A percentile compares a stretch with the other conserved stretches of the same genome.
phyloP scores from a whole-genome alignment of 2,113 vertebrate species.

The Azemiops feae region DNA sequence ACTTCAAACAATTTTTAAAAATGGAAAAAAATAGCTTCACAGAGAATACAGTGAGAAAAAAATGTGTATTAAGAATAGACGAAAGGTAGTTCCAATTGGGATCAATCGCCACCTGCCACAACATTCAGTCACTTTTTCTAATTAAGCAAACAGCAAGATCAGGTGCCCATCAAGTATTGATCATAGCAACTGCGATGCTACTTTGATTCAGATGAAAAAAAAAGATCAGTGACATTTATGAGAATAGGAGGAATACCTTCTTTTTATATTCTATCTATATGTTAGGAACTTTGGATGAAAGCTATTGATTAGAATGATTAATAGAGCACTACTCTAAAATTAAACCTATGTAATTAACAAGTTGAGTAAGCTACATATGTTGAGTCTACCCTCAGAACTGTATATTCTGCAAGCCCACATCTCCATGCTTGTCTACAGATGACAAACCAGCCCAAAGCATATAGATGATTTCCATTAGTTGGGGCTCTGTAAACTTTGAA shows the following conservation, averaged over 20 bases:
- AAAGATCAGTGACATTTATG: background rate
- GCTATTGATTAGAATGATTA: background rate
- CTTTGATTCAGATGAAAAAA: background rate
- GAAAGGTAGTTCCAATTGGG: background rate
- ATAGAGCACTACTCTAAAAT: background rate
- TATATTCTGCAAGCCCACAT: background rate
- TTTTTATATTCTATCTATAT: background rate
- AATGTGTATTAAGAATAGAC: background rate
- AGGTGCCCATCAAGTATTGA: background rate
- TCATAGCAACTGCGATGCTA: background rate
- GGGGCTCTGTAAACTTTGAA: background rate
- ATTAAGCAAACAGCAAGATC: background rate
- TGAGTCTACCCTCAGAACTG: background rate
- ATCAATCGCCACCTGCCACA: background rate
- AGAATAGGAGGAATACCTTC: background rate
- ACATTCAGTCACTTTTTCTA: background rate
- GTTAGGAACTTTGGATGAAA: background rate
- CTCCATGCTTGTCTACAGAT: background rate
- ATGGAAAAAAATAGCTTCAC: background rate
- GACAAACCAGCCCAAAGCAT: background rate
- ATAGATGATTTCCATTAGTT: background rate
- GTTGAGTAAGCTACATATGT: background rate
- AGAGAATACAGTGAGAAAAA: background rate
- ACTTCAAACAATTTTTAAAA: background rate
- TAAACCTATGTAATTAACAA: background rate